Evolutionary conservation across 1,140 invertebrate genomes (phyloP).

Genomic region (Luehdorfia chinensis): DNA sequence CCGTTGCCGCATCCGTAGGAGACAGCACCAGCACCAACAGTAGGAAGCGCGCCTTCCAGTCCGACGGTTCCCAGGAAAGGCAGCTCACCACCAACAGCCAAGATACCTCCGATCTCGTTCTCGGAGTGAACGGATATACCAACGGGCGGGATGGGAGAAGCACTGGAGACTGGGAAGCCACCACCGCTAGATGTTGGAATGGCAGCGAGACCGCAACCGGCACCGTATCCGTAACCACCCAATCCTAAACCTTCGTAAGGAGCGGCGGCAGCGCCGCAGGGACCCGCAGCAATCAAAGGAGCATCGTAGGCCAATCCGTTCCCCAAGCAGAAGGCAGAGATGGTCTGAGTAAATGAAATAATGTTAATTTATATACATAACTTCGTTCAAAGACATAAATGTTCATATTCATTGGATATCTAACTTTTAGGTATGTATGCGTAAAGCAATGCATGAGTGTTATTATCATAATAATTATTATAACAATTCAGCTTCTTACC

Average conservation of each 20-base stretch:
- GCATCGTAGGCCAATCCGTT: conserved; percentile 2
- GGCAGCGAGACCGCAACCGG: conserved; percentile 24
- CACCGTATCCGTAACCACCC: conserved; percentile 27
- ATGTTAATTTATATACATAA: neutral
- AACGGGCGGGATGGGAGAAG: conserved; percentile 32
- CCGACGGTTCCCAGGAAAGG: conserved; percentile 26
- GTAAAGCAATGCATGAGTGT: too few relatives aligned
- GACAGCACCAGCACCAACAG: conserved; percentile 34
- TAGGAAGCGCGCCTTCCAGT: conserved; percentile 32
- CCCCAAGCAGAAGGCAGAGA: conserved; percentile 18
- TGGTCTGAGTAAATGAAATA: conserved; percentile 17
- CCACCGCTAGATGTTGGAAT: conserved; percentile 27
- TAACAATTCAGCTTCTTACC: too few relatives aligned
- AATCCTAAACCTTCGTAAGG: too few relatives aligned
- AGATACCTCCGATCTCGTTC: conserved; percentile 32
- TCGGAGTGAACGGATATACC: conserved; percentile 36
- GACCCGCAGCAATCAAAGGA: conserved; percentile 1
- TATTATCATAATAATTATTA: too few relatives aligned
- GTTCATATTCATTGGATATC: too few relatives aligned
- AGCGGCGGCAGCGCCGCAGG: conserved; percentile 17
- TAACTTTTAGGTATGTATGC: neutral
- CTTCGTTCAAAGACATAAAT: neutral
- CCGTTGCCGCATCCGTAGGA: conserved; percentile 37
- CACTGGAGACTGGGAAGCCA: conserved; percentile 30
- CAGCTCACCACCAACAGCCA: conserved; percentile 28